Conservation (phyloP, 2,113 vertebrate species). For the Poicephalus meyeri region DNA sequence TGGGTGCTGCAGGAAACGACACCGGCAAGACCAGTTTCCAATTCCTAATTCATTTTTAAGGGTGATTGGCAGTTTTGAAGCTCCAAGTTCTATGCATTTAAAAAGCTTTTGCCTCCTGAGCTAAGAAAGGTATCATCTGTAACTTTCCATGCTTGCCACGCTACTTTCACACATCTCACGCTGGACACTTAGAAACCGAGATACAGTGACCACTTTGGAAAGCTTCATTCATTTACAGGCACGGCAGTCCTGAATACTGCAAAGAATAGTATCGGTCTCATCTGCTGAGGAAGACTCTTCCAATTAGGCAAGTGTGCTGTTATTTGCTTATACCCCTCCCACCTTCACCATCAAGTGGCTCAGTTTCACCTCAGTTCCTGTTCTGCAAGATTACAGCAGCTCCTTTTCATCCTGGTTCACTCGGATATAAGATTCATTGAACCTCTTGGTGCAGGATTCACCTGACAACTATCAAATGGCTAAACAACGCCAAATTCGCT, state of each 20-base stretch:
- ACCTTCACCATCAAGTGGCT: not conserved
- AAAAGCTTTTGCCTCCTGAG: not conserved
- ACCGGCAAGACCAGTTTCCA: not conserved
- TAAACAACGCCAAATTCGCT: not conserved
- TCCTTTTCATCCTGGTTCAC: not conserved
- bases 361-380: not conserved
- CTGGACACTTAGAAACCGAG: not conserved
- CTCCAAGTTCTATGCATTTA: not conserved
- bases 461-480: not conserved
- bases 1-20: not conserved
- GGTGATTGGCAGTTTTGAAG: not conserved
- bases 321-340: not conserved
- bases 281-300: not conserved
- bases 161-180: not conserved
- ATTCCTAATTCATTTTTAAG: conserved; percentile 11
- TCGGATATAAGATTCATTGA: not conserved
- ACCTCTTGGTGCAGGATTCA: not conserved
- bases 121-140: not conserved
- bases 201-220: not conserved
- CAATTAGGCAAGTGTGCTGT: not conserved
- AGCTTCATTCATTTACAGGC: not conserved
- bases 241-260: not conserved
- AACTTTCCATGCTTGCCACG: not conserved
- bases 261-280: not conserved
- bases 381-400: not conserved